Conservation (phyloP, 1,140 invertebrate species). For the Drosophila fuyamai region DNA sequence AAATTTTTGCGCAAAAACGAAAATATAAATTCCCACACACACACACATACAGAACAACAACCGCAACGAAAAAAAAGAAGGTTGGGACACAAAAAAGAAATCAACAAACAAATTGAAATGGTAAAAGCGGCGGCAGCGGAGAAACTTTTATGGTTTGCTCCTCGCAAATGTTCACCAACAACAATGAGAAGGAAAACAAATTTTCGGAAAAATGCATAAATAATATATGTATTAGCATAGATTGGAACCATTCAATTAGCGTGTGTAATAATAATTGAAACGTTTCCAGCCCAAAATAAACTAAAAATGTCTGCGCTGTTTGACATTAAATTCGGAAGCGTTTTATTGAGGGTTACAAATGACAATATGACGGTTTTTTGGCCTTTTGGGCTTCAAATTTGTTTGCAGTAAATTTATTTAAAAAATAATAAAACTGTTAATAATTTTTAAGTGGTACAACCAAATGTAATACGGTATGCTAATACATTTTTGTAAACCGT, state of each 20-base stretch:
- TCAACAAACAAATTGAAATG: conserved; percentile 74
- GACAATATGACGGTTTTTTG: neutral
- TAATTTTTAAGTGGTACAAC: no score
- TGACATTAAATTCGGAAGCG: neutral
- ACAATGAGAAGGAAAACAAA: conserved; percentile 24
- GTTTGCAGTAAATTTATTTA: neutral
- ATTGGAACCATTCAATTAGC: conserved; percentile 71
- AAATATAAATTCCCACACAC: conserved; percentile 63
- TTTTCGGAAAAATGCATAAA: conserved; percentile 67
- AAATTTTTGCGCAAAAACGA: conserved; percentile 61
- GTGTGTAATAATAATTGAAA: conserved; percentile 63
- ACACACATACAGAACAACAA: conserved; percentile 12
- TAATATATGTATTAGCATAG: conserved; percentile 68
- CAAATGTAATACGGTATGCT: no score
- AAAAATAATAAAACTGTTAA: neutral
- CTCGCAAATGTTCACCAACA: conserved; percentile 42
- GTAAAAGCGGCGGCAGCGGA: conserved; percentile 32
- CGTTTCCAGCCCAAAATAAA: conserved; percentile 18
- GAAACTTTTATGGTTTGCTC: conserved; percentile 61
- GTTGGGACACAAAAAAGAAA: conserved; percentile 39
- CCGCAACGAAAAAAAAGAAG: conserved; percentile 23
- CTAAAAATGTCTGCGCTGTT: conserved; percentile 11
- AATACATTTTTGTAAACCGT: no score
- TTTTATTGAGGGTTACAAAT: neutral
- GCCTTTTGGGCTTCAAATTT: neutral